Base-by-base conservation (phyloP, 2,797 vertebrate genomes). In the Pogonophryne albipinna region DNA sequence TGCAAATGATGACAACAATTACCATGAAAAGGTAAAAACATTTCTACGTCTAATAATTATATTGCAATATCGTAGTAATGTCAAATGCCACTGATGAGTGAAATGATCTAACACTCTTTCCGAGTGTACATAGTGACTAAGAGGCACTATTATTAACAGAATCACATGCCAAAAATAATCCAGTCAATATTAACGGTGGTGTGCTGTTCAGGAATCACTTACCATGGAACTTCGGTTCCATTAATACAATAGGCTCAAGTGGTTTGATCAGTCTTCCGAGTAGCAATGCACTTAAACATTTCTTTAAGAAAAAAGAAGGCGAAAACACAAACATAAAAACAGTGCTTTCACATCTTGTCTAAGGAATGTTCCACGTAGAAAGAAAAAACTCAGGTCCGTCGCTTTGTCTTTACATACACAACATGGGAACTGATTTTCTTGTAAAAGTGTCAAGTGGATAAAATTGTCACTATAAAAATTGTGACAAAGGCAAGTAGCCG, bases 81-180 rank as follows among this genome's bases (percentile, higher is more conserved):
- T 65, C 8, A 72, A 19, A 44, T 55, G n/a, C 38, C 41, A 44
- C 19, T 65, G 56, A 52, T 65, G 51, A 51, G 38, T 63, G 42
- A 72, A 76, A 64, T 67, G 27, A 47, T 46, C n/a, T 6, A 68
- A 62, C 23, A 16, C 9, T 53, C 50, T 31, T 55, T 52, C 57
- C 9, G 41, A 87, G 42, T 14, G 46, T 75, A 69, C 78, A 73
- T 65, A 56, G 34, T 23, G 44, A 68, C 64, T 42, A 53, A 73
- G 76, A 87, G 74, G 80, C 82, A 80, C 64, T 31, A 38, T 31
- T 50, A 80, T 85, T 67, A 79, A 75, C 61, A 77, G 16, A 41
- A 52, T 65, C 19, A 53, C 59, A 60, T 64, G 52, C 76, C 76
- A 79, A 72, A 71, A 82, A 69, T 45, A 47, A 64, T 76, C 67